These are phyloP conservation scores for Drosophila putrida DNA, from an alignment of 2,888 invertebrate species.

Conservation along the genomic window DNA sequence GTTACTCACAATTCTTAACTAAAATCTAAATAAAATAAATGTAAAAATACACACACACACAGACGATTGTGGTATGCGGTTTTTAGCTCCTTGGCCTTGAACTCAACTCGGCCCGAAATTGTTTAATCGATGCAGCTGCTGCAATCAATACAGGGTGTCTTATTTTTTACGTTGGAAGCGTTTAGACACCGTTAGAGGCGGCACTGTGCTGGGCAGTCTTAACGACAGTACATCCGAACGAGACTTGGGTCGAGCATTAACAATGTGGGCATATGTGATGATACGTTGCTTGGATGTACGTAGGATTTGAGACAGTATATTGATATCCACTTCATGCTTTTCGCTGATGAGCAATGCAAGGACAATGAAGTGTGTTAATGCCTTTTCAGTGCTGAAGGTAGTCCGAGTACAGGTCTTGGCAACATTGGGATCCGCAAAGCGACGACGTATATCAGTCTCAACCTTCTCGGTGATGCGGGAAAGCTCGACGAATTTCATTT, in stretches of 20 bases:
- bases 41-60: slow-evolving; percentile 24
- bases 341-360: slow-evolving; percentile 77
- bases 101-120: slow-evolving; percentile 30
- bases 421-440: slow-evolving; percentile 75
- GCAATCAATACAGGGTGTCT: slow-evolving; percentile 51
- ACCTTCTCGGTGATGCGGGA: slow-evolving; percentile 84
- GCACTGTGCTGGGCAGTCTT: slow-evolving; percentile 75
- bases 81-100: slow-evolving; percentile 42
- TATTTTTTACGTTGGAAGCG: slow-evolving; percentile 63
- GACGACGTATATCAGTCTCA: slow-evolving; percentile 82
- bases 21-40: slow-evolving; percentile 53
- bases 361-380: slow-evolving; percentile 82
- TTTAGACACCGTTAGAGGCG: slow-evolving; percentile 48
- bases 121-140: slow-evolving; percentile 71
- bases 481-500: slow-evolving; percentile 68
- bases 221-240: slow-evolving; percentile 66
- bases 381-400: slow-evolving; percentile 79
- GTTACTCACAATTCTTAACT: slow-evolving; percentile 56
- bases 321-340: slow-evolving; percentile 74
- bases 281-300: slow-evolving; percentile 74
- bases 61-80: background rate
- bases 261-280: slow-evolving; percentile 76
- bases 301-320: slow-evolving; percentile 71
- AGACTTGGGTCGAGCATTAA: slow-evolving; percentile 67
- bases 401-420: slow-evolving; percentile 69